These are phyloP conservation scores for Pelochelys cantorii DNA, from an alignment of 2,797 vertebrate genomes.

Conservation along the genomic window DNA sequence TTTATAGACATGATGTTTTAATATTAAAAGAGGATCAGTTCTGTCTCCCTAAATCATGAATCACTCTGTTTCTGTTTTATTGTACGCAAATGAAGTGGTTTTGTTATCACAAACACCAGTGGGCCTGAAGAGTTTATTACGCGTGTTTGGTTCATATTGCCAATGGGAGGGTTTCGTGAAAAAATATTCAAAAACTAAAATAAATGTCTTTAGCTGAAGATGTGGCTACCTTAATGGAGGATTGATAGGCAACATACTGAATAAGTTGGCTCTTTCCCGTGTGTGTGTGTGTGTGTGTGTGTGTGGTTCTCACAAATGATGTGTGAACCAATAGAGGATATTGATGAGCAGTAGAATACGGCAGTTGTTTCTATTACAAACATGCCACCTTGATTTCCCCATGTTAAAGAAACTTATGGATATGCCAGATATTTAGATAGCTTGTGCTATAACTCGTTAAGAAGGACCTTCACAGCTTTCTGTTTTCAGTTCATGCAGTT, in stretches of 20 bases:
- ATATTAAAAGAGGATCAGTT: neutral
- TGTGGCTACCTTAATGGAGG: neutral
- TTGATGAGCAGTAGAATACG: neutral
- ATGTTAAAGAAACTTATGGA: neutral
- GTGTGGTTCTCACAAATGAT: neutral
- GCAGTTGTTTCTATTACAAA: neutral
- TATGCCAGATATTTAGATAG: neutral
- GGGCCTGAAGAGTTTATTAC: neutral
- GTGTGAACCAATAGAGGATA: neutral
- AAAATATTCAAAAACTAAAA: neutral
- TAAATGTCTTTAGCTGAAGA: neutral
- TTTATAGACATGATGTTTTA: neutral
- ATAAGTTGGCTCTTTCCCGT: neutral
- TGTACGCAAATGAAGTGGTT: neutral
- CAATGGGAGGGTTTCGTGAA: neutral
- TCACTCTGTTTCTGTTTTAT: neutral
- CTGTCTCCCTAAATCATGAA: neutral
- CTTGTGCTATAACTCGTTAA: neutral
- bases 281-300: neutral
- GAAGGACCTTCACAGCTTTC: neutral
- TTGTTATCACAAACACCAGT: neutral
- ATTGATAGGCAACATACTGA: neutral
- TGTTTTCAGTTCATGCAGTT: neutral
- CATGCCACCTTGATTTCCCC: neutral
- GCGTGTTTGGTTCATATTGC: neutral